Evolutionary conservation across 2,113 vertebrate species (phyloP).

Genomic region (Plotosus lineatus): DNA sequence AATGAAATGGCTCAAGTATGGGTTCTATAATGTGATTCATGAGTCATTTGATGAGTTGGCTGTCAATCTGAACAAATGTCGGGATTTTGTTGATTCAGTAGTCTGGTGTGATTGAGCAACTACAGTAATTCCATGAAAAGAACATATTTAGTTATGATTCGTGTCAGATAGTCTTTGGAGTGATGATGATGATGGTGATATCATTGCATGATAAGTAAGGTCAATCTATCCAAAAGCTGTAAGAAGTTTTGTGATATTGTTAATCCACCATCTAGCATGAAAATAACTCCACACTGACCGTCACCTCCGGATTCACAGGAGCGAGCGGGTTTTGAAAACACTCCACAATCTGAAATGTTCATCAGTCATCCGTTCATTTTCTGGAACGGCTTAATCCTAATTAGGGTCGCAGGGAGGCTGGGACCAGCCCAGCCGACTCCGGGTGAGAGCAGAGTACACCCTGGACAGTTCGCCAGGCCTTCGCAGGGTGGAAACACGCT

Average conservation of each 20-base stretch:
- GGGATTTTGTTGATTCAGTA: background rate
- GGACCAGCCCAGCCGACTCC: no score
- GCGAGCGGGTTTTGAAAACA: no score
- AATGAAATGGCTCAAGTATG: conserved; percentile 3
- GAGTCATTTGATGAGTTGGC: background rate
- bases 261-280: background rate
- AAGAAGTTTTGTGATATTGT: background rate
- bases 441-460: no score
- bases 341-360: no score
- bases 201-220: background rate
- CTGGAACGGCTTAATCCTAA: no score
- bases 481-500: no score
- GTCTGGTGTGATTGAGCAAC: background rate
- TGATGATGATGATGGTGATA: background rate
- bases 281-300: background rate
- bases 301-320: background rate
- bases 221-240: background rate
- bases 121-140: no score
- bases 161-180: background rate
- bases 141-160: no score
- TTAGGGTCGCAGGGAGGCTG: no score
- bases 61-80: background rate
- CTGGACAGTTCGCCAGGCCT: no score
- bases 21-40: background rate
- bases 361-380: no score